A percentile compares a stretch with the other conserved stretches of the same genome.
Conservation (phyloP, 2,888 invertebrate species). For the Drosophila monieri region DNA sequence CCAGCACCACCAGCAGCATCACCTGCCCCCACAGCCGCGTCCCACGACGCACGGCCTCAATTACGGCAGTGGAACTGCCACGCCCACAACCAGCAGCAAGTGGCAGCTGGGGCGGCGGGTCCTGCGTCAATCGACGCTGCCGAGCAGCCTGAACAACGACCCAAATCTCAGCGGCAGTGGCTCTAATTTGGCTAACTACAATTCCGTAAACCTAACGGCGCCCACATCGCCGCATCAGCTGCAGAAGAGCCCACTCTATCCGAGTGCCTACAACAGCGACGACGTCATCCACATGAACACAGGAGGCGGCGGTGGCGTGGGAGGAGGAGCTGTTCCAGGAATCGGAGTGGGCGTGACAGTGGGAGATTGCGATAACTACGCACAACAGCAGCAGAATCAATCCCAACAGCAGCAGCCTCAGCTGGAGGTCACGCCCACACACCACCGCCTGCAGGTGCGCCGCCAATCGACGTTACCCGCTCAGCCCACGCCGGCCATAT, state of each 20-base stretch:
- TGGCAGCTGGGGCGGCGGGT: constrained; percentile 81
- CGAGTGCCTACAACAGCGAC: constrained; percentile 79
- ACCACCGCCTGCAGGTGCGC: constrained; percentile 81
- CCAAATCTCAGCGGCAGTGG: constrained; percentile 76
- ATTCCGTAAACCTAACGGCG: constrained; percentile 81
- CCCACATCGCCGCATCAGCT: constrained; percentile 83
- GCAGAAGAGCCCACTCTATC: constrained; percentile 80
- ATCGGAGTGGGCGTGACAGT: constrained; percentile 27
- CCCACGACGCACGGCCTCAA: constrained; percentile 62
- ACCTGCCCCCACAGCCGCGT: constrained; percentile 51
- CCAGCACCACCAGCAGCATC: constrained; percentile 56
- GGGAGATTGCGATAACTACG: constrained; percentile 76
- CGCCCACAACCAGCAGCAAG: constrained; percentile 75
- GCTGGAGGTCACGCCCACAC: constrained; percentile 65
- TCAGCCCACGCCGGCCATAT: constrained; percentile 64
- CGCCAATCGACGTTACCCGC: constrained; percentile 83
- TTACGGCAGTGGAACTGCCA: constrained; percentile 77
- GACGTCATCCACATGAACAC: constrained; percentile 78
- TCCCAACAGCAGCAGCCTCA: constrained; percentile 58
- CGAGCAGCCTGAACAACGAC: constrained; percentile 81
- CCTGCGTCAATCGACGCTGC: constrained; percentile 83
- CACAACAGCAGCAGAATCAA: constrained; percentile 53
- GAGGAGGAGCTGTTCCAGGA: constrained; percentile 8
- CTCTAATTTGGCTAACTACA: constrained; percentile 77
- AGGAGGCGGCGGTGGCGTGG: constrained; percentile 13